A percentile compares a stretch with the other conserved stretches of the same genome.
Evolutionary conservation across 2,888 invertebrate species (phyloP).

Genomic region (Eristalis arbustorum): DNA sequence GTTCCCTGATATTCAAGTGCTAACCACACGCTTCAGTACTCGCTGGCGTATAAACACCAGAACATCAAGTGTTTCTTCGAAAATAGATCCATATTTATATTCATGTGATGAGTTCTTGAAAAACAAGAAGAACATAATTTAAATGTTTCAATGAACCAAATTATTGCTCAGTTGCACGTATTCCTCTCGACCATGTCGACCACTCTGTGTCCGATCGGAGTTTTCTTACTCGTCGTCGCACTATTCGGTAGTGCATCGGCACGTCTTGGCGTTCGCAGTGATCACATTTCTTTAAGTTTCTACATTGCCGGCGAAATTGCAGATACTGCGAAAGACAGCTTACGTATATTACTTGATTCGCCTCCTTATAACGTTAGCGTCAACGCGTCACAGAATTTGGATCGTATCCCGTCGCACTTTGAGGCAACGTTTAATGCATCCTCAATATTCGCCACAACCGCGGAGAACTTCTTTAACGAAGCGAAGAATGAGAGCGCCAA

Average conservation of each 20-base stretch:
- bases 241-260: constrained; percentile 18
- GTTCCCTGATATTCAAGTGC: neutral
- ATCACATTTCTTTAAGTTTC: constrained; percentile 74
- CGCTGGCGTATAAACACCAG: constrained; percentile 32
- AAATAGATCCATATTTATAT: constrained; percentile 34
- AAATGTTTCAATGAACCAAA: constrained; percentile 7
- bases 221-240: constrained; percentile 5
- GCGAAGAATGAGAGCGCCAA: constrained; percentile 75
- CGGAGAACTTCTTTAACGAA: constrained; percentile 72
- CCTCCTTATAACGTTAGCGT: constrained; percentile 74
- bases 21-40: neutral
- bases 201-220: neutral
- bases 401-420: constrained; percentile 73
- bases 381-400: constrained; percentile 74
- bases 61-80: constrained; percentile 7
- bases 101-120: neutral
- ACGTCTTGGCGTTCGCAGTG: constrained; percentile 52
- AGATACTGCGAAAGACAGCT: constrained; percentile 72
- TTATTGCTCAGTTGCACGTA: constrained; percentile 41
- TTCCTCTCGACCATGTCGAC: constrained; percentile 43
- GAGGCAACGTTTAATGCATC: constrained; percentile 71
- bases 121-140: neutral
- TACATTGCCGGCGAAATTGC: constrained; percentile 72
- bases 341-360: constrained; percentile 74
- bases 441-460: constrained; percentile 71